Base-by-base conservation (phyloP, 2,888 invertebrate genomes). In the Opisthograptis luteolata region DNA sequence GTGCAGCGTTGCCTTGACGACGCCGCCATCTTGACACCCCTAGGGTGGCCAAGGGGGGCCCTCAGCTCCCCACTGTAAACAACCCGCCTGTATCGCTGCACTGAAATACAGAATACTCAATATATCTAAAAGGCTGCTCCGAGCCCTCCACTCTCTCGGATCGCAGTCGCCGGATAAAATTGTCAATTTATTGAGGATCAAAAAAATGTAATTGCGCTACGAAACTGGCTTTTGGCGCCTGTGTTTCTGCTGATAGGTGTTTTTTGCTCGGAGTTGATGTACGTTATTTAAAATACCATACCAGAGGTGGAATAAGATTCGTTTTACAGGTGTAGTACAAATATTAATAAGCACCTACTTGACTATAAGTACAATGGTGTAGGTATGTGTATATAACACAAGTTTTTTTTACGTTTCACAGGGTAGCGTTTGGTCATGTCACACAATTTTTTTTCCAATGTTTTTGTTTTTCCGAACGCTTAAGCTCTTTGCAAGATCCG, bases 31-130 rank as follows among this genome's bases (percentile, higher is more conserved):
- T 89, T 90, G 86, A 71, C 78, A 71, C 79, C 78, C 69, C 64
- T 57, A 57, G 63, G 49, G 48, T 55, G 22, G 60, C 62, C 68
- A 62, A 47, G 55, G 58, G 48, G 55, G 58, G 62, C 70, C 71
- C 73, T 54, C 41, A 35, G 44, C 71, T n/a, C 70, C 78, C 81
- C 83, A 69, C 86, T 76, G 88, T 88, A 89, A 88, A 89, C 88
- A 88, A 85, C 79, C 42, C 76, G 77, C 70, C 79, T 86, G 86
- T 87, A 87, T 87, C 80, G 84, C 76, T 89, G 89, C 89, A 89
- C 87, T 88, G 88, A 87, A 88, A 87, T 80, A 86, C 87, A 84
- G 84, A 81, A 88, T 80, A 86, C 87, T 84, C 85, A 81, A 88
- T 87, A 87, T 87, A 87, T 87, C 86, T 84, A 86, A 87, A 86